These are phyloP conservation scores for Thymallus thymallus DNA, from an alignment of 2,113 vertebrate genomes.

Conservation along the genomic window DNA sequence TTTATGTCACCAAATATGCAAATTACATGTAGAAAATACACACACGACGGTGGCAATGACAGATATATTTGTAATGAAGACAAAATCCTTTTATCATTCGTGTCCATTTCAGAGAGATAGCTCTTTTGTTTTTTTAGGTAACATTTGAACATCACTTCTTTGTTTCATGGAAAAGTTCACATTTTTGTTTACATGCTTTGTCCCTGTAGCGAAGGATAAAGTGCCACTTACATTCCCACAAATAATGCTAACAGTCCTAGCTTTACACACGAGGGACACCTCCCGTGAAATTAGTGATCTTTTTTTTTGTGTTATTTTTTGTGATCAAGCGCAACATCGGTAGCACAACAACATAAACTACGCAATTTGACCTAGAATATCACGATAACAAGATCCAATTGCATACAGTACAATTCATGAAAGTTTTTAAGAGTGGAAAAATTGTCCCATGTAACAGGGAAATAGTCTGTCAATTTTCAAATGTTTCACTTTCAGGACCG, in stretches of 20 bases:
- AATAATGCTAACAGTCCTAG: constrained; percentile 62
- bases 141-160: constrained; percentile 13
- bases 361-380: constrained; percentile 52
- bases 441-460: constrained; percentile 42
- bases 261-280: constrained; percentile 59
- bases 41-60: constrained; percentile 23
- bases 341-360: constrained; percentile 57
- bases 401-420: constrained; percentile 55
- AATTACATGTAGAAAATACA: constrained; percentile 40
- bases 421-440: constrained; percentile 34
- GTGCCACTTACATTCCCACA: constrained; percentile 52
- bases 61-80: constrained; percentile 32
- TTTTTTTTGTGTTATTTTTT: constrained; percentile 4
- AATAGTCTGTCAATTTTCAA: constrained; percentile 19
- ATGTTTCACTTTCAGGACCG: neutral
- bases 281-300: constrained; percentile 44
- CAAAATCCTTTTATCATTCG: constrained; percentile 28
- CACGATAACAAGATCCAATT: constrained; percentile 61
- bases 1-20: constrained; percentile 15
- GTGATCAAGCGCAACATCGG: constrained; percentile 46
- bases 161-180: constrained; percentile 50
- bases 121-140: constrained; percentile 15
- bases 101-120: constrained; percentile 42
- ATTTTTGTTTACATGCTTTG: constrained; percentile 60
- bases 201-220: constrained; percentile 57